Conservation (phyloP, 2,797 vertebrate genomes). For the Taenioides sp. region DNA sequence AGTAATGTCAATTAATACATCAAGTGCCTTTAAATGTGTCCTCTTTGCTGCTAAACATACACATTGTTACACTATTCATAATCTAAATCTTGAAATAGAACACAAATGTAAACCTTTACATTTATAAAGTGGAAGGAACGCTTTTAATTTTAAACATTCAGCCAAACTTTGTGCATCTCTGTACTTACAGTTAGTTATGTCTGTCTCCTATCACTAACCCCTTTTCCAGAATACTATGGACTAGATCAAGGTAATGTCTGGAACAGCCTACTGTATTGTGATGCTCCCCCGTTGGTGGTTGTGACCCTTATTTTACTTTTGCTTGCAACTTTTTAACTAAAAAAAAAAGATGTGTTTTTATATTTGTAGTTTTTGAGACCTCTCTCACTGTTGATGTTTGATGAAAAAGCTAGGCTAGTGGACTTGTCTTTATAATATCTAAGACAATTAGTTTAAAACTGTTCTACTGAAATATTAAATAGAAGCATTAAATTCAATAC, state of each 20-base stretch:
- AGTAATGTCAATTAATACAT: not conserved
- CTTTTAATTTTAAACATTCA: not conserved
- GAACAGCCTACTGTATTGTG: slow-evolving; percentile 57
- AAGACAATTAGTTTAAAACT: too few species aligned
- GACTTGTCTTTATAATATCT: not conserved
- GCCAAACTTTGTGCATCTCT: slow-evolving; percentile 36
- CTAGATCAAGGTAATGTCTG: slow-evolving; percentile 98
- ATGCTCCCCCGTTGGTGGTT: slow-evolving; percentile 65
- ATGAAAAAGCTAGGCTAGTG: slow-evolving; percentile 13
- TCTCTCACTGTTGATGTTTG: slow-evolving; percentile 40
- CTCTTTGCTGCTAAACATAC: slow-evolving; percentile 13
- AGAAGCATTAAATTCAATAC: not conserved
- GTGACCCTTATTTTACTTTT: slow-evolving; percentile 66
- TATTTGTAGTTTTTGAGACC: slow-evolving; percentile 39
- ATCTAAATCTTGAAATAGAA: not conserved
- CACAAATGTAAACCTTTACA: not conserved
- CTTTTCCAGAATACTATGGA: slow-evolving; percentile 97
- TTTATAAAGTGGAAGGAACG: not conserved
- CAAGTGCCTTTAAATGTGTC: slow-evolving; percentile 40
- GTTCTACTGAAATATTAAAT: too few species aligned
- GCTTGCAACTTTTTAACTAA: slow-evolving; percentile 58
- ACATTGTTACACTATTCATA: slow-evolving; percentile 8
- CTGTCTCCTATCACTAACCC: slow-evolving; percentile 69
- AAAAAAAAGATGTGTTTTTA: slow-evolving; percentile 29
- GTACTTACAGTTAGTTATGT: slow-evolving; percentile 75